phyloP scores from a whole-genome alignment of 2,113 vertebrate genomes.

The Sialia sialis region DNA sequence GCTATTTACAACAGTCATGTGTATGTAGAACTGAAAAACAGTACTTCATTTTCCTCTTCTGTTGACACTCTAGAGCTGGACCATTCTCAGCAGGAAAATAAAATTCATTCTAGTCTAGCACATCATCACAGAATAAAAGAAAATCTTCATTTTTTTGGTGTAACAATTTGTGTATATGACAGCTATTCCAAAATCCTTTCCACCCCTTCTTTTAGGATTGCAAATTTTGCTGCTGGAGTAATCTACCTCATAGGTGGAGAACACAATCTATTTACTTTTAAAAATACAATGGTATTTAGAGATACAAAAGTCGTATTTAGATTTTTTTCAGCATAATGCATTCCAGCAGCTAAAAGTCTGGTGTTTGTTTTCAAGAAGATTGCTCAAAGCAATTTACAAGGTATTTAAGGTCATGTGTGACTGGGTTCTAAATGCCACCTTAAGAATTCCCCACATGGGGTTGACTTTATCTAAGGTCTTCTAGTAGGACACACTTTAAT shows the following conservation, averaged over 20 bases:
- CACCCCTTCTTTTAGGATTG: background rate
- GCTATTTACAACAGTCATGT: background rate
- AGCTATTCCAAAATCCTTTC: background rate
- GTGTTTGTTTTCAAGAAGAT: background rate
- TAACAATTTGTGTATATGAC: background rate
- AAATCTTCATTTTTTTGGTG: background rate
- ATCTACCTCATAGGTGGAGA: background rate
- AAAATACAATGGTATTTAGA: background rate
- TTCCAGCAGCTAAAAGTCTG: background rate
- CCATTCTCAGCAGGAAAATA: background rate
- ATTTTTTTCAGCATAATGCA: background rate
- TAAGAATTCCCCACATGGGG: background rate
- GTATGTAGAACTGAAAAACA: background rate
- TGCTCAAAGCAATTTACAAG: background rate
- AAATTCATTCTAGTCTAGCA: background rate
- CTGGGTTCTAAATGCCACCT: background rate
- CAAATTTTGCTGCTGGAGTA: background rate
- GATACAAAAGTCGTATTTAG: background rate
- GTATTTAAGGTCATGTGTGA: background rate
- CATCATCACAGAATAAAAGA: background rate
- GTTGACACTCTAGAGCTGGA: background rate
- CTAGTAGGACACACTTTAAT: background rate
- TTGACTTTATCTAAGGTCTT: background rate
- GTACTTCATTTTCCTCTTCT: background rate
- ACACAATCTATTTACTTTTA: background rate